phyloP scores from a whole-genome alignment of 2,113 vertebrate genomes.

The Stegostoma tigrinum region DNA sequence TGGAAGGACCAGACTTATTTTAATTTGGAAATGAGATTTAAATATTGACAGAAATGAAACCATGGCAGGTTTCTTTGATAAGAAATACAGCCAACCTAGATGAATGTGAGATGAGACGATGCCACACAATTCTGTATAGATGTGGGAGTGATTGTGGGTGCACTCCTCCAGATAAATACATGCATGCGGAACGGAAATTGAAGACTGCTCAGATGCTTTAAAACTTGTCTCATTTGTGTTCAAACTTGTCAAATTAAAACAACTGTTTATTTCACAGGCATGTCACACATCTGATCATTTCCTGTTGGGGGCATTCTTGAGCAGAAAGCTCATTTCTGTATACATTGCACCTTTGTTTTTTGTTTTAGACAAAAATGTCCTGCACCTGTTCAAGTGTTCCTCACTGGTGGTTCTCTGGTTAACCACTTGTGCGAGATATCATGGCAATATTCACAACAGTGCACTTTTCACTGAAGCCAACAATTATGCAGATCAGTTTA shows the following conservation, averaged over 20 bases:
- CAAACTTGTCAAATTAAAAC: background rate
- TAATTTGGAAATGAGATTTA: background rate
- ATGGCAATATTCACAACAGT: no score
- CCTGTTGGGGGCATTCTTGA: background rate
- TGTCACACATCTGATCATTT: background rate
- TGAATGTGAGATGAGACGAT: background rate
- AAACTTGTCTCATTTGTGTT: background rate
- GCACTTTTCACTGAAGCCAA: background rate
- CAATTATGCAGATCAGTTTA: background rate
- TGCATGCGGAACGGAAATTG: background rate
- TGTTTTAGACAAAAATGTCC: background rate
- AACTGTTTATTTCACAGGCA: background rate
- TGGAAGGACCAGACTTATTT: background rate
- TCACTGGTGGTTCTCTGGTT: background rate
- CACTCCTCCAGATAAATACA: background rate
- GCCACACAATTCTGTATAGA: background rate
- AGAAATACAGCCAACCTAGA: background rate
- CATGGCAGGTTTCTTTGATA: background rate
- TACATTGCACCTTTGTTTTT: background rate
- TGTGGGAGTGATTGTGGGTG: background rate
- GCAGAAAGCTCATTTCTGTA: background rate
- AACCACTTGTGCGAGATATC: background rate
- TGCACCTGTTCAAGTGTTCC: background rate
- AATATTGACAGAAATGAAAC: background rate
- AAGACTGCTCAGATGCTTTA: background rate